phyloP scores from a whole-genome alignment of 2,888 invertebrate species.

The Melanophora roralis region DNA sequence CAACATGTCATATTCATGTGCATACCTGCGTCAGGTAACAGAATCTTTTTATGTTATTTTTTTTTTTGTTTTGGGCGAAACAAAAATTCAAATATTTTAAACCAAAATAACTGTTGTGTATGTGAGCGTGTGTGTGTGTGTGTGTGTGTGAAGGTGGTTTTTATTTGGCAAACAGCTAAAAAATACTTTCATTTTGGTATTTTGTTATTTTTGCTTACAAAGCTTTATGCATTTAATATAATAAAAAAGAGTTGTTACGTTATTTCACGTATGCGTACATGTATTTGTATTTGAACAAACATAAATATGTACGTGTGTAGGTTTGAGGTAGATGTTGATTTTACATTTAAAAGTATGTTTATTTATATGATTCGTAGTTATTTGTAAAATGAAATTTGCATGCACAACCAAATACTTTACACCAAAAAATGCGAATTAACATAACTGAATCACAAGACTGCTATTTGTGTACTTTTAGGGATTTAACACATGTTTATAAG shows the following conservation, averaged over 20 bases:
- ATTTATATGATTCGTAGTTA: slow-evolving; percentile 22
- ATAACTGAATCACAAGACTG: slow-evolving; percentile 24
- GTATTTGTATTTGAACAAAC: neutral
- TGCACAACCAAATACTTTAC: neutral
- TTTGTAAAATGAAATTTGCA: slow-evolving; percentile 31
- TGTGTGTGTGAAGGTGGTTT: neutral
- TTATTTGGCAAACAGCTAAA: slow-evolving; percentile 5
- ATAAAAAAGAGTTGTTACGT: neutral
- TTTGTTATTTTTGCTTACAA: slow-evolving; percentile 1
- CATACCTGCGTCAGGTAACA: neutral
- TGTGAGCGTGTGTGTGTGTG: neutral
- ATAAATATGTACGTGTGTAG: neutral
- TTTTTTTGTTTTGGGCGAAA: neutral
- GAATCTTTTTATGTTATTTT: neutral
- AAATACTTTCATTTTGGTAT: slow-evolving; percentile 10
- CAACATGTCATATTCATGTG: neutral
- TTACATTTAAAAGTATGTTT: neutral
- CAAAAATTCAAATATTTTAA: slow-evolving; percentile 16
- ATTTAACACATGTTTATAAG: neutral
- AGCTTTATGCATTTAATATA: neutral
- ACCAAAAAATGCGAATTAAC: neutral
- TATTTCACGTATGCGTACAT: neutral
- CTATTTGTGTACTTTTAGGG: slow-evolving; percentile 19
- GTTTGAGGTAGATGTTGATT: neutral
- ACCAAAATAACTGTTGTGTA: neutral